phyloP scores from a whole-genome alignment of 53 echinoderm and acorn worm species.

The Antedon mediterranea region DNA sequence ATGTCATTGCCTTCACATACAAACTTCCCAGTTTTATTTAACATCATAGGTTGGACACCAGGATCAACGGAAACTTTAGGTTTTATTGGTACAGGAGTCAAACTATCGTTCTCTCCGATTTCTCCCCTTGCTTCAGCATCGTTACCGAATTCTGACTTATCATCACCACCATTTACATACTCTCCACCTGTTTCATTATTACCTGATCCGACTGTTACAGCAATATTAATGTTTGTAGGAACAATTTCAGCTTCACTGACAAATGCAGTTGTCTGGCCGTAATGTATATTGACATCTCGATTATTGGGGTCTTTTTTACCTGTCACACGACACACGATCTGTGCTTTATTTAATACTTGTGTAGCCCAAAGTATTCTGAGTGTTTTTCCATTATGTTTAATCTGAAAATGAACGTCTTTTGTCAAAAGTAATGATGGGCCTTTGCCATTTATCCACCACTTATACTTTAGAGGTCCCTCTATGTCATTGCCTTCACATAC shows the following conservation, averaged over 20 bases:
- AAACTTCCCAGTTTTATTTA: neutral
- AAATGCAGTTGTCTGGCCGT: neutral
- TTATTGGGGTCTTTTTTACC: neutral
- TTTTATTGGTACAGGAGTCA: conserved; percentile 11
- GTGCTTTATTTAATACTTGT: neutral
- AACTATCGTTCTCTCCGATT: neutral
- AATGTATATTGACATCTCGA: neutral
- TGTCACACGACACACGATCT: neutral
- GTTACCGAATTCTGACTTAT: neutral
- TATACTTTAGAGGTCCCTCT: neutral
- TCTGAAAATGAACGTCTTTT: neutral
- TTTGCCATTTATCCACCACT: neutral
- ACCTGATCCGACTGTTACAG: neutral
- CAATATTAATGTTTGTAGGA: neutral
- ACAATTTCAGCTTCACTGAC: neutral
- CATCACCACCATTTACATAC: too few species aligned
- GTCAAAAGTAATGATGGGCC: neutral
- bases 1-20: neutral
- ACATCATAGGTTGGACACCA: neutral
- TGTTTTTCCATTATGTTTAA: neutral
- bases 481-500: neutral
- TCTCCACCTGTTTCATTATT: neutral
- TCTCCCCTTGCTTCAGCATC: neutral
- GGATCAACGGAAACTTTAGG: neutral
- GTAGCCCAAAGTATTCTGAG: neutral